Percentiles rank a stretch among this genome's conserved stretches.
phyloP scores from a whole-genome alignment of 2,797 vertebrate species.

The Siniperca obscura region DNA sequence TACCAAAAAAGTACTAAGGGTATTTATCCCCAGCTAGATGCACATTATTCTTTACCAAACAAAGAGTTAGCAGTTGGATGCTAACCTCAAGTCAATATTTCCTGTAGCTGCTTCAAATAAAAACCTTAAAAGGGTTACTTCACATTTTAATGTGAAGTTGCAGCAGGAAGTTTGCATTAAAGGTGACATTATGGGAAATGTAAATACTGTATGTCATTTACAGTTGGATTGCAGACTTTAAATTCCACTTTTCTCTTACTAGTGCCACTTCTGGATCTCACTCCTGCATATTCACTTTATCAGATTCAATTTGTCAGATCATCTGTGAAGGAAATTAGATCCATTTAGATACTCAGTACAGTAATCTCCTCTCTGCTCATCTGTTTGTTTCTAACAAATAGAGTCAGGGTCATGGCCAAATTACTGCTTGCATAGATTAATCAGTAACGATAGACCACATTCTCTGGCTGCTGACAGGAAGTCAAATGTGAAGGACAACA shows the following conservation, averaged over 20 bases:
- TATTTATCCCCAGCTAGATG: too few relatives aligned
- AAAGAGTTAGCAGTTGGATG: background rate
- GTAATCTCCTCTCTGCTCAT: slow-evolving; percentile 46
- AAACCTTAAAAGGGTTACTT: background rate
- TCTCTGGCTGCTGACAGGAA: slow-evolving; percentile 23
- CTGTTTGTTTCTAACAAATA: slow-evolving; percentile 40
- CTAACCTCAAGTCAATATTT: background rate
- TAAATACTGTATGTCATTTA: background rate
- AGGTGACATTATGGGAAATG: slow-evolving; percentile 5
- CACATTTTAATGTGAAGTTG: background rate
- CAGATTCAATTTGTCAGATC: background rate
- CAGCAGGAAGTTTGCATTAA: background rate
- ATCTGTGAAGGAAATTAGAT: slow-evolving; percentile 10
- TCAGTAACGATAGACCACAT: slow-evolving; percentile 5
- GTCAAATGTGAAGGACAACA: background rate
- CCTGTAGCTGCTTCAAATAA: background rate
- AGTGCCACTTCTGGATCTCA: background rate
- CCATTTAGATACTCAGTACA: slow-evolving; percentile 52
- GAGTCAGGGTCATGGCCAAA: slow-evolving; percentile 26
- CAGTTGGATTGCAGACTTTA: background rate
- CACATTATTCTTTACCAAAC: too few relatives aligned
- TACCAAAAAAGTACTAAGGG: too few relatives aligned
- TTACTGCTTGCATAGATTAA: slow-evolving; percentile 43
- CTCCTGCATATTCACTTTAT: slow-evolving; percentile 3
- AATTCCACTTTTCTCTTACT: background rate